Percentiles rank a stretch among this genome's conserved stretches.
Conservation (phyloP, 1,140 invertebrate species). For the Euura saliciscinereae region DNA sequence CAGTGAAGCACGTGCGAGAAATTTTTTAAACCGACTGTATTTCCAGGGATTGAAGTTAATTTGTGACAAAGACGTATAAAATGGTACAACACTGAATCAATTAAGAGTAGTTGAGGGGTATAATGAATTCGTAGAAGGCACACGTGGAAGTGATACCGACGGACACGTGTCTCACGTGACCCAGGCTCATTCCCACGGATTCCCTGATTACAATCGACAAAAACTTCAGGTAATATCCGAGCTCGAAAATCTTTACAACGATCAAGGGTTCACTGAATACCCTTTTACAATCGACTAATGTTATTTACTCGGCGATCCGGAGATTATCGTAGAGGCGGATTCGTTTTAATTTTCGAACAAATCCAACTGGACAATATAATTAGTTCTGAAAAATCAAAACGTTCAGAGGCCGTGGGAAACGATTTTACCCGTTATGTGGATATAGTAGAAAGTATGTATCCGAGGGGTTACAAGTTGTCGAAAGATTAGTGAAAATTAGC, state of each 20-base stretch:
- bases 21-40: neutral
- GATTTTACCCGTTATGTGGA: too few relatives aligned
- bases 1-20: too few relatives aligned
- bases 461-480: neutral
- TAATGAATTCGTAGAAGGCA: constrained; percentile 7
- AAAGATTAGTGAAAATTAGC: neutral
- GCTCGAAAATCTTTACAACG: too few relatives aligned
- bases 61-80: constrained; percentile 5
- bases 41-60: neutral
- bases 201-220: neutral
- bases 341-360: too few relatives aligned
- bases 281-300: too few relatives aligned
- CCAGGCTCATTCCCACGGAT: neutral
- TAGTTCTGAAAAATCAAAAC: too few relatives aligned
- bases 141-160: constrained; percentile 3
- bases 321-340: too few relatives aligned
- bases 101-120: neutral
- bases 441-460: too few relatives aligned
- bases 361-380: too few relatives aligned
- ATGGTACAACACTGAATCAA: neutral
- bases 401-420: too few relatives aligned
- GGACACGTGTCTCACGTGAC: neutral
- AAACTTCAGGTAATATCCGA: neutral
- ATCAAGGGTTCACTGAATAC: too few relatives aligned
- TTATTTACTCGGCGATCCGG: too few relatives aligned